These are phyloP conservation scores for Hoplias malabaricus DNA, from an alignment of 2,113 vertebrate species.

Conservation along the genomic window DNA sequence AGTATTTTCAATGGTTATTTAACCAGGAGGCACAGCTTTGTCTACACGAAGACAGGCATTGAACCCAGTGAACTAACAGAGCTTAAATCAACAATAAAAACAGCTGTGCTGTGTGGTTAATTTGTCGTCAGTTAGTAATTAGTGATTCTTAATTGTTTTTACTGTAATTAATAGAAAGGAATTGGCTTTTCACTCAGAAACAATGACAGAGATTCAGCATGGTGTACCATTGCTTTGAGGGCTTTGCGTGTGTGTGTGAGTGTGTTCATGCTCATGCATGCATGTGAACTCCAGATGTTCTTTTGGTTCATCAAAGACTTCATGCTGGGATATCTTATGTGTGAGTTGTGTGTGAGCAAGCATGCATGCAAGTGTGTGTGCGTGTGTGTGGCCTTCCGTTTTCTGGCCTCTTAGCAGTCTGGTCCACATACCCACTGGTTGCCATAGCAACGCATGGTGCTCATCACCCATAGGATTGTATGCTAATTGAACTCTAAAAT, in stretches of 20 bases:
- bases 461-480: slow-evolving; percentile 2
- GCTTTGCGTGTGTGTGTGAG: slow-evolving; percentile 8
- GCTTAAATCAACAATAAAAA: no score
- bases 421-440: neutral
- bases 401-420: neutral
- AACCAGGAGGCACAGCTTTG: no score
- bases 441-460: neutral
- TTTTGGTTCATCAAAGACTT: slow-evolving; percentile 34
- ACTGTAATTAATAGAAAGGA: neutral
- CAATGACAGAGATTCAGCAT: neutral
- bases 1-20: no score
- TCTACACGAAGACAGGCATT: no score
- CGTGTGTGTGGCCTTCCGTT: neutral
- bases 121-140: no score
- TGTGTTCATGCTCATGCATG: slow-evolving; percentile 27
- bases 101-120: no score
- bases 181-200: neutral
- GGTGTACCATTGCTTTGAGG: neutral
- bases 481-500: slow-evolving; percentile 1
- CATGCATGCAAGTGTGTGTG: neutral
- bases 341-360: slow-evolving; percentile 8
- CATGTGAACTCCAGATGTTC: slow-evolving; percentile 43
- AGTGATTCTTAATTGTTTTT: no score
- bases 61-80: no score
- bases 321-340: neutral